Evolutionary conservation across 2,113 vertebrate genomes (phyloP).

Genomic region (Tyrannus savana): DNA sequence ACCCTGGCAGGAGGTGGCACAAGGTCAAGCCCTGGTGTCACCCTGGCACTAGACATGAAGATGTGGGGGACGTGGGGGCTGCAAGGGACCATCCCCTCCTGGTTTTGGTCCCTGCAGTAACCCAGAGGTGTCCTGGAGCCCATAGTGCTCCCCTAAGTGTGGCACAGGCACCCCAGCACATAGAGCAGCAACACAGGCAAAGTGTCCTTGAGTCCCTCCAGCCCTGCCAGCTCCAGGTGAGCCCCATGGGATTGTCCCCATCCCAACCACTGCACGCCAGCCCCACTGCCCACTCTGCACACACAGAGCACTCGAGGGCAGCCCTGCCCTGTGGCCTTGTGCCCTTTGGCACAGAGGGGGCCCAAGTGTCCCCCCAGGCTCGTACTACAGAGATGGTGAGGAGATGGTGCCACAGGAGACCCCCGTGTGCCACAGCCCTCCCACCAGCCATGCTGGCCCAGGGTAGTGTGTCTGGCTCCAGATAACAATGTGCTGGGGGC

Average conservation of each 20-base stretch:
- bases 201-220: not conserved
- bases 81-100: not conserved
- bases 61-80: not conserved
- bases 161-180: not conserved
- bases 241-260: not conserved
- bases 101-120: not conserved
- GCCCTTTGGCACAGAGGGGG: fast-evolving
- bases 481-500: not conserved
- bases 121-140: not conserved
- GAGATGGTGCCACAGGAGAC: not conserved
- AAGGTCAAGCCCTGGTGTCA: not conserved
- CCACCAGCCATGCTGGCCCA: fast-evolving
- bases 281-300: not conserved
- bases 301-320: fast-evolving
- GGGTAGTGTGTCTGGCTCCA: not conserved
- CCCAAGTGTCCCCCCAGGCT: not conserved
- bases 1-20: not conserved
- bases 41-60: too few species aligned
- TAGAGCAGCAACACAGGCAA: not conserved
- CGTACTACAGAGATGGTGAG: fast-evolving
- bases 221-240: not conserved
- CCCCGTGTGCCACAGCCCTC: not conserved
- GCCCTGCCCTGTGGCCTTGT: not conserved
- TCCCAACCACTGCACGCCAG: not conserved
- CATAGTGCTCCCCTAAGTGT: not conserved